Evolutionary conservation across 2,888 invertebrate species (phyloP).

Genomic region (Chloroclystis v-ata): DNA sequence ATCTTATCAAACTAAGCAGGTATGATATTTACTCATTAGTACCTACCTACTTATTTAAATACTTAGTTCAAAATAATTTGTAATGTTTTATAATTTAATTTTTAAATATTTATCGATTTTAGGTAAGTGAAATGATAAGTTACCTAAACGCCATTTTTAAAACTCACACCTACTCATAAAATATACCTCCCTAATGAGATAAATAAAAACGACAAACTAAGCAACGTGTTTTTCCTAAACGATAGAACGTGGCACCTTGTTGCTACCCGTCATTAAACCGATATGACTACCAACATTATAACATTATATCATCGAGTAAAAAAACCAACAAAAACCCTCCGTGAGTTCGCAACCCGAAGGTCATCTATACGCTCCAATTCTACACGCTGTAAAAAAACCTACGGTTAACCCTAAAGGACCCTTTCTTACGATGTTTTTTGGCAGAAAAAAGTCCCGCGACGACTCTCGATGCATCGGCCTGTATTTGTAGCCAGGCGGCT

Average conservation of each 20-base stretch:
- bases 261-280: slow-evolving; percentile 25
- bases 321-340: slow-evolving; percentile 34
- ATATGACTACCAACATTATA: slow-evolving; percentile 18
- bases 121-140: too few relatives aligned
- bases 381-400: slow-evolving; percentile 48
- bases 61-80: too few relatives aligned
- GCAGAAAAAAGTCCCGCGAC: slow-evolving; percentile 63
- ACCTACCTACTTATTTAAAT: too few relatives aligned
- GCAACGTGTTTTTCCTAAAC: slow-evolving; percentile 19
- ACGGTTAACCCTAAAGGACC: slow-evolving; percentile 69
- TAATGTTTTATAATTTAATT: too few relatives aligned
- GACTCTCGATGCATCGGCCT: slow-evolving; percentile 44
- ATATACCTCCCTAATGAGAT: too few relatives aligned
- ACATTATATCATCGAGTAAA: slow-evolving; percentile 34
- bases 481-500: slow-evolving; percentile 70
- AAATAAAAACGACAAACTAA: too few relatives aligned
- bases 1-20: too few relatives aligned
- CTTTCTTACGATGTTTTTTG: slow-evolving; percentile 66
- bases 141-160: too few relatives aligned
- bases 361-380: slow-evolving; percentile 43
- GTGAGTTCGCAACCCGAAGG: slow-evolving; percentile 36
- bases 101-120: too few relatives aligned
- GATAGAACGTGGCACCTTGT: slow-evolving; percentile 22
- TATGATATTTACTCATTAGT: too few relatives aligned
- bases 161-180: too few relatives aligned